Evolutionary conservation across 2,888 invertebrate species (phyloP), one percentile per base, ranked within the genome.

Genomic region (Andrena trimmerana): DNA sequence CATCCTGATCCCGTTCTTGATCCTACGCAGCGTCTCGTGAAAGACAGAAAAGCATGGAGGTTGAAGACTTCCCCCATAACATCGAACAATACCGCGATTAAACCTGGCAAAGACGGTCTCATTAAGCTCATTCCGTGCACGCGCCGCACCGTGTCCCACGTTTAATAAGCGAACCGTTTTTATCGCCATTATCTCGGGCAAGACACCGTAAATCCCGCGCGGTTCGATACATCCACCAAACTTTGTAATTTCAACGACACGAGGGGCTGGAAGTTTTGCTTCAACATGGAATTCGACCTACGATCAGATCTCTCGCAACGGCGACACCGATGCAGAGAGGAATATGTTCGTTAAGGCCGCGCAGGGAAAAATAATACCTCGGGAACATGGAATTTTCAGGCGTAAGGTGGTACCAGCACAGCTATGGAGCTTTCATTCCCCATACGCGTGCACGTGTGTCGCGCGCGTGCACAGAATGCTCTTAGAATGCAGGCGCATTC

Each of bases 391-490:
- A 88, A 82, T 88, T 84, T 84, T 62, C 59, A 60, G 59, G 5
- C 36, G 27, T 36, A 57, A 62, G 65, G 42, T 50, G 50, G 60
- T 31, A 20, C 52, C 52, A 13, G 78, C 59, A 8, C n/a, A 68
- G 42, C 59, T 33, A 60, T 29, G 59, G 20, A 68, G 48, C 78
- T 66, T 66, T 24, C 24, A 48, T 65, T 69, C 63, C 54, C 52
- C 50, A 31, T 42, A 27, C 13, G 42, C 67, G 62, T 68, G 73
- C 7, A 33, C 62, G 60, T 52, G 72, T 63, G 60, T 87, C 86
- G 57, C 72, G 74, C 59, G 76, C 79, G 84, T 81, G 76, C 80
- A 13, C 10, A 65, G 75, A 78, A 88, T 77, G 75, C 68, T 78
- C 67, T 81, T 72, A 72, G 66, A 72, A 74, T 78, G 74, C 78